Conservation (phyloP, 1,140 invertebrate genomes). For the Scaptomyza hsui region DNA sequence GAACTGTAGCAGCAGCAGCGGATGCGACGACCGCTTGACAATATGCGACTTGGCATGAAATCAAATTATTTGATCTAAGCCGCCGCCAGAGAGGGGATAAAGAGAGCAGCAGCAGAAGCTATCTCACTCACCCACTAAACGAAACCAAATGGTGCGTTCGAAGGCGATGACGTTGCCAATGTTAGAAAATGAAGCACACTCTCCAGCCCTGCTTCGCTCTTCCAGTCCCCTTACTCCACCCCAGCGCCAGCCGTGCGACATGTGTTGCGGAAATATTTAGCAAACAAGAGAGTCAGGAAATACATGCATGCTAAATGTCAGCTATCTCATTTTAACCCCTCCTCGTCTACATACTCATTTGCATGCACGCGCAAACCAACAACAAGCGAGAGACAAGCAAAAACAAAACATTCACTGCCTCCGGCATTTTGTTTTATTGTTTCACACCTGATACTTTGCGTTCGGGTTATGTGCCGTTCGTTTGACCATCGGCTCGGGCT, state of each 20-base stretch:
- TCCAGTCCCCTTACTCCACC: not conserved
- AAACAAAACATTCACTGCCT: constrained; percentile 16
- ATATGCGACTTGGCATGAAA: constrained; percentile 82
- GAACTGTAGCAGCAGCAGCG: constrained; percentile 18
- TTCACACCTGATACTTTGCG: constrained; percentile 46
- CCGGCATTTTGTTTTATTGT: constrained; percentile 56
- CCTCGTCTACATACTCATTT: constrained; percentile 11
- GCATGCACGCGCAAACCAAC: constrained; percentile 20
- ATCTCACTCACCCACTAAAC: constrained; percentile 56
- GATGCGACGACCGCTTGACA: constrained; percentile 74
- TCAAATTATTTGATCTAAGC: constrained; percentile 83
- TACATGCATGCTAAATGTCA: constrained; percentile 10
- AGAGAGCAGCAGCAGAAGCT: not conserved
- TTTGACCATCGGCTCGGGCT: constrained; percentile 65
- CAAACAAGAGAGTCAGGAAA: constrained; percentile 60
- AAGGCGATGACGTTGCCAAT: constrained; percentile 22
- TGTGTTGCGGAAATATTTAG: constrained; percentile 81
- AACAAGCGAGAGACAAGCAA: constrained; percentile 5
- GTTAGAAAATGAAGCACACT: constrained; percentile 33
- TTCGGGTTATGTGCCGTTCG: constrained; percentile 30
- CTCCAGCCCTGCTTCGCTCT: not conserved
- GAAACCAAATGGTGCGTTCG: constrained; percentile 79
- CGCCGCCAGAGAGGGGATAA: constrained; percentile 43
- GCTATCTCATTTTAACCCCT: constrained; percentile 11
- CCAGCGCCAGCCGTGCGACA: constrained; percentile 61